Evolutionary conservation across 2,113 vertebrate species (phyloP).

Genomic region (Echinops telfairi): DNA sequence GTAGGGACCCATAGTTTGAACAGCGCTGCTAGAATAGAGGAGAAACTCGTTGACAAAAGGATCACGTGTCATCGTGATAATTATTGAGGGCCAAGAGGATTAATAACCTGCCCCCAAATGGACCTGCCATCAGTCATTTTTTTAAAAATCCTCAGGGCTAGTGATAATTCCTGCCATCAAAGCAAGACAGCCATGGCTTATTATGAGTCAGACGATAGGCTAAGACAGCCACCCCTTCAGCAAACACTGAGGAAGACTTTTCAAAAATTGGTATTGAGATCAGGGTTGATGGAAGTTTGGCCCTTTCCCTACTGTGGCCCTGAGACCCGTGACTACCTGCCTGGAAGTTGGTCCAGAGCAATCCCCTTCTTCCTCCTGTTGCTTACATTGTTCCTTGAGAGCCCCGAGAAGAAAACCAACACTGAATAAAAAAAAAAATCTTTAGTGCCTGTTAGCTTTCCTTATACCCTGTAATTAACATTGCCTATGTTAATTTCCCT

Average conservation of each 20-base stretch:
- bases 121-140: not conserved
- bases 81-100: not conserved
- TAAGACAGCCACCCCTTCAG: constrained; percentile 6
- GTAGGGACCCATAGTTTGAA: not conserved
- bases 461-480: not conserved
- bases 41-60: not conserved
- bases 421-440: constrained; percentile 6
- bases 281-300: not conserved
- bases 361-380: not conserved
- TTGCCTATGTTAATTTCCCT: not conserved
- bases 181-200: not conserved
- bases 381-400: not conserved
- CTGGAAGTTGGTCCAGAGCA: not conserved
- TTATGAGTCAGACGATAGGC: not conserved
- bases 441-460: not conserved
- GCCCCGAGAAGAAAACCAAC: not conserved
- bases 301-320: not conserved
- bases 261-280: not conserved
- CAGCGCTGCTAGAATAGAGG: not conserved
- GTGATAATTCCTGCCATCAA: not conserved
- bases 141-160: not conserved
- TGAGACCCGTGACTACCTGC: not conserved
- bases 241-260: not conserved
- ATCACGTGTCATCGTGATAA: not conserved
- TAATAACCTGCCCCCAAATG: constrained; percentile 29